Evolutionary conservation across 2,888 invertebrate genomes (phyloP), one percentile per base, ranked within the genome.

Genomic region (Hermaeophaga mercurialis): DNA sequence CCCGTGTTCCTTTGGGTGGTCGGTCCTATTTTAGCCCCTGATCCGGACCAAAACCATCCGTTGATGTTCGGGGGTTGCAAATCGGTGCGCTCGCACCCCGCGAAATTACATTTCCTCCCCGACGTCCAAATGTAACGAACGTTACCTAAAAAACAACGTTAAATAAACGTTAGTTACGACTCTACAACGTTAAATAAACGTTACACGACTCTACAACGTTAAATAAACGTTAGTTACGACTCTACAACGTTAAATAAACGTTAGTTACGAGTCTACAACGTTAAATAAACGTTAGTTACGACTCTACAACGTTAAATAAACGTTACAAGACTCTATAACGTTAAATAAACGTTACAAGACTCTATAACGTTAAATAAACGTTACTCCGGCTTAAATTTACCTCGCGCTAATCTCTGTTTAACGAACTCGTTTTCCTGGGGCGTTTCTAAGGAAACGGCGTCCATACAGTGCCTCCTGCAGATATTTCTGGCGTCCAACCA

Each of bases 11-110:
- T 85, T 76, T 92, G 91, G 24, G 88, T 88, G 50, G 94, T 94
- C 58, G 93, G 86, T 39, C 94, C 93, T 73, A 94, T 91, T 81
- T 94, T 94, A 60, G 90, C 93, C 22, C 94, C 94, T 6, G 93
- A 93, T 63, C 93, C 94, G 4, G 91, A 92, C 94, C 94, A 94
- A 84, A 94, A 94, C 94, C 94, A 94, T 53, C 91, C 91, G 77
- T 91, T 90, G 66, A 90, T 84, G 73, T 89, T 90, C 59, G 90
- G 85, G n/a, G 91, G 91, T 78, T 90, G 90, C 70, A 91, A 80
- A 78, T 91, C 91, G 43, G 87, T 79, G 52, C 91, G 83, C 78
- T 90, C 90, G 77, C 91, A 94, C 33, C 94, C 94, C 59, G 91
- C 91, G 75, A 94, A 94, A 79, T 94, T 94, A 73, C 94, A 94